phyloP scores from a whole-genome alignment of 2,113 vertebrate species.

The Archilochus colubris region DNA sequence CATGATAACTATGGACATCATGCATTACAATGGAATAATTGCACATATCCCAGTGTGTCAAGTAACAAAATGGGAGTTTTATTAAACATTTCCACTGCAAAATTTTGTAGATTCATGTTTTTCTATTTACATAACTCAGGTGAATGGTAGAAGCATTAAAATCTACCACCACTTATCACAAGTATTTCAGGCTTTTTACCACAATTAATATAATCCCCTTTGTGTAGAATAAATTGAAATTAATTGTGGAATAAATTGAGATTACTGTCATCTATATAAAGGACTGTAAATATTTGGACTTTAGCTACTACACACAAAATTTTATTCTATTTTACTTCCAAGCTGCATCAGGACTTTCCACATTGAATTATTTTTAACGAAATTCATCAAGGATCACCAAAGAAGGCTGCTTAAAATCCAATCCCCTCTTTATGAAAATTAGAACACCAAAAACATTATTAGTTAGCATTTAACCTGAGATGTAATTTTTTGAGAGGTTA shows the following conservation, averaged over 20 bases:
- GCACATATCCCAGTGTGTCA: constrained; percentile 82
- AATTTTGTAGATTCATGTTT: constrained; percentile 62
- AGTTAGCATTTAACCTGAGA: constrained; percentile 82
- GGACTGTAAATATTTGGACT: constrained; percentile 75
- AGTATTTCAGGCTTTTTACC: constrained; percentile 69
- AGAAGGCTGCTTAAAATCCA: constrained; percentile 47
- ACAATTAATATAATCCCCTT: constrained; percentile 70
- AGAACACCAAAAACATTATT: constrained; percentile 59
- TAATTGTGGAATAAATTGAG: constrained; percentile 58
- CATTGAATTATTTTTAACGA: constrained; percentile 20
- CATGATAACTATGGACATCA: constrained; percentile 56
- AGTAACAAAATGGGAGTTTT: constrained; percentile 76
- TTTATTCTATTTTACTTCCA: constrained; percentile 60
- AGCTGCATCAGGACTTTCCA: constrained; percentile 38
- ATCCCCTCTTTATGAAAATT: constrained; percentile 32
- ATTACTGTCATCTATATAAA: constrained; percentile 58
- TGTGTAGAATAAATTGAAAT: constrained; percentile 39
- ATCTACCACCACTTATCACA: constrained; percentile 46
- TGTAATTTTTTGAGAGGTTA: constrained; percentile 71
- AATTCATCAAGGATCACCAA: constrained; percentile 50
- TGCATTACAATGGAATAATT: constrained; percentile 76
- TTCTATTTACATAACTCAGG: constrained; percentile 65
- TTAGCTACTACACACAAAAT: constrained; percentile 69
- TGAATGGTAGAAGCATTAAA: constrained; percentile 50
- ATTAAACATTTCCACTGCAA: constrained; percentile 65